phyloP scores from a whole-genome alignment of 2,113 vertebrate genomes.

The Casuarius casuarius region DNA sequence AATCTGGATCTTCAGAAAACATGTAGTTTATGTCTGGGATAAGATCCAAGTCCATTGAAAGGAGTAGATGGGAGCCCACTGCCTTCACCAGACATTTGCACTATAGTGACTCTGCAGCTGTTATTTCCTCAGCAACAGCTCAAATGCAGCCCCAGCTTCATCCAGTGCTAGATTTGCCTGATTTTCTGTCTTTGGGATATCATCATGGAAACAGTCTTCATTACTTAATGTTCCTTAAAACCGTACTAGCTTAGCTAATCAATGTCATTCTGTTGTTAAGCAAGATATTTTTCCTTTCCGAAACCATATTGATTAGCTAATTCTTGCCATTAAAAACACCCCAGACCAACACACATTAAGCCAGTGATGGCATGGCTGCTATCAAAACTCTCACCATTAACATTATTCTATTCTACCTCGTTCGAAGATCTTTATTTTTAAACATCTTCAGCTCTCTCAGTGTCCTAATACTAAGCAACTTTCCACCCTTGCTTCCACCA shows the following conservation, averaged over 20 bases:
- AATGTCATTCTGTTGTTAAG: slow-evolving; percentile 61
- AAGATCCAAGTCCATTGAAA: neutral
- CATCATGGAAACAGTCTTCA: slow-evolving; percentile 41
- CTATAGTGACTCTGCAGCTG: neutral
- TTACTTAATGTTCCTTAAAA: slow-evolving; percentile 60
- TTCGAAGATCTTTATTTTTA: neutral
- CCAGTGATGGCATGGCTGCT: neutral
- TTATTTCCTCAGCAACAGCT: slow-evolving; percentile 6
- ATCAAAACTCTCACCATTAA: neutral
- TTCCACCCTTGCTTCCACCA: neutral
- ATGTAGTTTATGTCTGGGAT: neutral
- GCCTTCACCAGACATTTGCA: neutral
- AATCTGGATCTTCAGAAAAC: neutral
- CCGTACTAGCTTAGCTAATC: slow-evolving; percentile 44
- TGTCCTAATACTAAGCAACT: neutral
- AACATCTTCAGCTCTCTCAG: neutral
- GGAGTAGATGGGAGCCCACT: neutral
- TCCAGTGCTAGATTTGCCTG: neutral
- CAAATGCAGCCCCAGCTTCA: neutral
- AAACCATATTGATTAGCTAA: slow-evolving; percentile 64
- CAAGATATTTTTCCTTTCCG: slow-evolving; percentile 59
- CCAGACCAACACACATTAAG: slow-evolving; percentile 22
- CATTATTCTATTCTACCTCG: neutral
- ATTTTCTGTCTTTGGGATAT: slow-evolving; percentile 26
- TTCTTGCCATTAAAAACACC: slow-evolving; percentile 57